phyloP scores from a whole-genome alignment of 2,888 invertebrate genomes.

The Dryocosmus kuriphilus region DNA sequence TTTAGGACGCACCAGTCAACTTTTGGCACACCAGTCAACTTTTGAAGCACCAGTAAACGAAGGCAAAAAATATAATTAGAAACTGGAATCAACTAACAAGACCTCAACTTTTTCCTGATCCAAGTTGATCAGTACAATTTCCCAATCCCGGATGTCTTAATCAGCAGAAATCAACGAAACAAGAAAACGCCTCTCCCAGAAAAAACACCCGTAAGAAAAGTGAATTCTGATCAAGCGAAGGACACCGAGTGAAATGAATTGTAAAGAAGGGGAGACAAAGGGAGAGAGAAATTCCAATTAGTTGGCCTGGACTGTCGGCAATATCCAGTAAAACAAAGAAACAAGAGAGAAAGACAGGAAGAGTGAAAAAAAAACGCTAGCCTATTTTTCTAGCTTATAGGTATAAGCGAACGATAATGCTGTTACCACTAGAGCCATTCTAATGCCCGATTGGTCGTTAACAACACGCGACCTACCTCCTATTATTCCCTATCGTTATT shows the following conservation, averaged over 20 bases:
- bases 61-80: too few species aligned
- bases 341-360: conserved; percentile 16
- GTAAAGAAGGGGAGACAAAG: not conserved
- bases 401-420: conserved; percentile 43
- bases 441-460: conserved; percentile 55
- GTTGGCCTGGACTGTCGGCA: conserved; percentile 44
- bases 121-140: not conserved
- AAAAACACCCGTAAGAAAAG: not conserved
- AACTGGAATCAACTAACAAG: not conserved
- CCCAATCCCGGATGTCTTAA: not conserved
- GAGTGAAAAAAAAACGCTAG: conserved; percentile 21
- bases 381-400: conserved; percentile 24
- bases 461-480: conserved; percentile 50
- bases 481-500: conserved; percentile 55
- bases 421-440: conserved; percentile 45
- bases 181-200: not conserved
- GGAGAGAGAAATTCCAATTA: conserved; percentile 31
- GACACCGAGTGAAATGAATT: conserved; percentile 16
- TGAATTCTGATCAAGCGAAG: conserved; percentile 14
- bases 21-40: too few species aligned
- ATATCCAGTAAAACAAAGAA: conserved; percentile 27
- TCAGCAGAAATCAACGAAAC: not conserved
- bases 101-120: not conserved
- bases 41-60: too few species aligned
- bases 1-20: too few species aligned